These are phyloP conservation scores for Sebastes cheni DNA, from an alignment of 2,797 vertebrate species.

Conservation along the genomic window DNA sequence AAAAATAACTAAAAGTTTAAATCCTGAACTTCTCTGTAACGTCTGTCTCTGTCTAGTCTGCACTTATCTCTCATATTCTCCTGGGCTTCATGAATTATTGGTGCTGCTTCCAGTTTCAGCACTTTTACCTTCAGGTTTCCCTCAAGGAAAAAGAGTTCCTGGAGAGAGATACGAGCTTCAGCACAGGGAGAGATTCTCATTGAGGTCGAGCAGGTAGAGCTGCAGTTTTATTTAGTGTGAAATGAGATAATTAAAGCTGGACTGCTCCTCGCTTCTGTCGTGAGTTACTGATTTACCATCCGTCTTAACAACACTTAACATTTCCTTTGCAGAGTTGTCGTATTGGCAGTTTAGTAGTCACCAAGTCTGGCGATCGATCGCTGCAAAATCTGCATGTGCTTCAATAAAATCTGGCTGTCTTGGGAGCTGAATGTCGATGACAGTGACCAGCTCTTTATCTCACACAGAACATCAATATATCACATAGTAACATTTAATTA, in stretches of 20 bases:
- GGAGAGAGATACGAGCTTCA: neutral
- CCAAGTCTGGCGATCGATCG: neutral
- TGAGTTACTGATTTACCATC: slow-evolving; percentile 3
- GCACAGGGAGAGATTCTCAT: slow-evolving; percentile 2
- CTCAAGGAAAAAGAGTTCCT: neutral
- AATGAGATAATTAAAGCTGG: slow-evolving; percentile 16
- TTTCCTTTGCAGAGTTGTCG: slow-evolving; percentile 20
- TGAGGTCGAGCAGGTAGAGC: slow-evolving; percentile 3
- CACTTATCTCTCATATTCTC: slow-evolving; percentile 1
- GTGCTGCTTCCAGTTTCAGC: neutral
- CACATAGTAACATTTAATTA: neutral
- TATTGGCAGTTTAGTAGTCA: slow-evolving; percentile 4
- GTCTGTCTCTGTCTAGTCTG: neutral
- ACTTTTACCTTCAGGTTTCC: slow-evolving; percentile 13
- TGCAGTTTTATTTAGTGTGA: slow-evolving; percentile 10
- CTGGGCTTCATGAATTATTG: slow-evolving; percentile 39
- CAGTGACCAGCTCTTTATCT: neutral
- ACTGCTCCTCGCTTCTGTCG: neutral
- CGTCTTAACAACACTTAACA: slow-evolving; percentile 8
- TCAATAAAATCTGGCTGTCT: neutral
- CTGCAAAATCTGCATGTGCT: slow-evolving; percentile 3
- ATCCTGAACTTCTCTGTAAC: neutral
- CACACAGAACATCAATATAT: neutral
- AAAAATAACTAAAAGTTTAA: neutral
- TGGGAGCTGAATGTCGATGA: neutral